Conservation (phyloP, 2,113 vertebrate species). For the Platanista minor region DNA sequence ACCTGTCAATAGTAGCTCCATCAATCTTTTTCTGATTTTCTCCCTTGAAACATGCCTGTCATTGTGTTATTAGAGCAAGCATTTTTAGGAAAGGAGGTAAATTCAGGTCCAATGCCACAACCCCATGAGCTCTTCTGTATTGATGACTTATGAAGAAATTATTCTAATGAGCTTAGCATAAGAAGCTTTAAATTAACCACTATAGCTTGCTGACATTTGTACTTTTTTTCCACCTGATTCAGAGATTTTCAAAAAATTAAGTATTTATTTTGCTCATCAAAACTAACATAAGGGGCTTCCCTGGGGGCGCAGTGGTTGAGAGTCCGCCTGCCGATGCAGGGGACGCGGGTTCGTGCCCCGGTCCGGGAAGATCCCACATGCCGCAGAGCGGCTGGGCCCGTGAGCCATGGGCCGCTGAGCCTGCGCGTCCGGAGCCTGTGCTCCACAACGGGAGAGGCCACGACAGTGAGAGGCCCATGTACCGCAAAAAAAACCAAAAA, state of each 20-base stretch:
- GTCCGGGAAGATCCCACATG: too few relatives aligned
- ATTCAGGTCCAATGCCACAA: neutral
- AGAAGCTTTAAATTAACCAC: neutral
- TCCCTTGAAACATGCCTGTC: neutral
- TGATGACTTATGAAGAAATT: neutral
- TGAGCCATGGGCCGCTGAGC: too few relatives aligned
- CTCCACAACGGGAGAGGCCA: too few relatives aligned
- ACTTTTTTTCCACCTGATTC: neutral
- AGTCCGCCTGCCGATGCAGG: too few relatives aligned
- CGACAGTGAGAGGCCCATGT: too few relatives aligned
- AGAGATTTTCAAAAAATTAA: neutral
- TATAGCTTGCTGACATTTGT: neutral
- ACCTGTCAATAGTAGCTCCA: rapidly evolving
- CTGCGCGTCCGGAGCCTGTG: too few relatives aligned
- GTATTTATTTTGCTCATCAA: neutral
- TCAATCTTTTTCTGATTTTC: neutral
- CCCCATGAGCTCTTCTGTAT: neutral
- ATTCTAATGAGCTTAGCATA: neutral
- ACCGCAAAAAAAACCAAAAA: too few relatives aligned
- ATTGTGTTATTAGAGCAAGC: neutral
- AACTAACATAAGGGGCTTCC: neutral
- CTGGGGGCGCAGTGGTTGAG: too few relatives aligned
- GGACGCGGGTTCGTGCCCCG: too few relatives aligned
- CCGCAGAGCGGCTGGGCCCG: too few relatives aligned
- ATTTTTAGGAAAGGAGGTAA: neutral